Percentiles rank a stretch among this genome's conserved stretches.
Conservation (phyloP, 1,140 invertebrate species). For the Eumeta japonica region DNA sequence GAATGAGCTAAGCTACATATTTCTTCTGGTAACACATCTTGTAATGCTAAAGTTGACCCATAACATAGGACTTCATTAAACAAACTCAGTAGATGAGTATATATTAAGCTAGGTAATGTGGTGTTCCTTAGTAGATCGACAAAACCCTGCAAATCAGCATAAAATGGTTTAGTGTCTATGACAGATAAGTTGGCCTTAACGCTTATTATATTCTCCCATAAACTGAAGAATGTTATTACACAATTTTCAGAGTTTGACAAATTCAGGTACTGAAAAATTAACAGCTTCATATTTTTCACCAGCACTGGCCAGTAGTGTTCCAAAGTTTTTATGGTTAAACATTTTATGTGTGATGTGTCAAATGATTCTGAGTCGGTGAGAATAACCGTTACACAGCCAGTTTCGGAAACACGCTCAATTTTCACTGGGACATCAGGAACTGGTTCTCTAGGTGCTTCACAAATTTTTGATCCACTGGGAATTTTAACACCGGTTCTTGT, state of each 20-base stretch:
- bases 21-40: slow-evolving; percentile 82
- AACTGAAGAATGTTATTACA: slow-evolving; percentile 77
- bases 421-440: slow-evolving; percentile 33
- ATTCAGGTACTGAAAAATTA: slow-evolving; percentile 59
- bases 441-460: slow-evolving; percentile 26
- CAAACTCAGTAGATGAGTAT: slow-evolving; percentile 78
- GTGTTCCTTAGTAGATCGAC: slow-evolving; percentile 70
- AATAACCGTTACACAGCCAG: slow-evolving; percentile 66
- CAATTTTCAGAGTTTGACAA: slow-evolving; percentile 64
- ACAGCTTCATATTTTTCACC: slow-evolving; percentile 65
- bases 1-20: slow-evolving; percentile 82
- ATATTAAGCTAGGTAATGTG: slow-evolving; percentile 75
- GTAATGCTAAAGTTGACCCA: slow-evolving; percentile 82
- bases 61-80: slow-evolving; percentile 89
- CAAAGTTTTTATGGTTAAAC: slow-evolving; percentile 78
- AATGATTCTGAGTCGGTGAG: slow-evolving; percentile 76
- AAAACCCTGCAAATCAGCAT: slow-evolving; percentile 78
- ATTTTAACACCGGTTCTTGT: slow-evolving; percentile 43
- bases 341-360: slow-evolving; percentile 80
- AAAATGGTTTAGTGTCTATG: slow-evolving; percentile 85
- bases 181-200: slow-evolving; percentile 87
- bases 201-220: slow-evolving; percentile 90
- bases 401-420: slow-evolving; percentile 43
- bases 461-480: slow-evolving; percentile 21
- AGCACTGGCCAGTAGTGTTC: slow-evolving; percentile 79